Evolutionary conservation across 2,888 invertebrate species (phyloP).

Genomic region (Aporophyla nigra): DNA sequence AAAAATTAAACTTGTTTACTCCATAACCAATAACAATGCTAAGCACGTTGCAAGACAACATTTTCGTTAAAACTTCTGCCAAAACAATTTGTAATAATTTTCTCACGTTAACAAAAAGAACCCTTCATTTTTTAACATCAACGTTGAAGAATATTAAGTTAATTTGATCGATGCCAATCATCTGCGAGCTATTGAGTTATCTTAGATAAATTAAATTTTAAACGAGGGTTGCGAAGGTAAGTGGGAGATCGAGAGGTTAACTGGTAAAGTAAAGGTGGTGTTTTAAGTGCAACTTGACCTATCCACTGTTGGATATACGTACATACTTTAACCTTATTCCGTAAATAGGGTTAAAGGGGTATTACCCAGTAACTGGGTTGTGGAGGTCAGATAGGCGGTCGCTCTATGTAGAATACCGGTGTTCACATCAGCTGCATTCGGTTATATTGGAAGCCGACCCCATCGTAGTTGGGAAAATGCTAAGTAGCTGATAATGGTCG

Average conservation of each 20-base stretch:
- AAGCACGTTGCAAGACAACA: constrained; percentile 20
- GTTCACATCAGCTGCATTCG: no score
- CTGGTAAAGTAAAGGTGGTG: constrained; percentile 7
- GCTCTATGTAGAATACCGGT: no score
- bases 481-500: no score
- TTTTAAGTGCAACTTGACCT: constrained; percentile 13
- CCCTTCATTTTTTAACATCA: not conserved
- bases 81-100: constrained; percentile 23
- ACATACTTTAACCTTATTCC: not conserved
- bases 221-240: constrained; percentile 4
- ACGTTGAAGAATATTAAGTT: constrained; percentile 39
- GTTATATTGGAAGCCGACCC: no score
- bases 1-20: not conserved
- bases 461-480: no score
- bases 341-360: no score
- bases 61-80: not conserved
- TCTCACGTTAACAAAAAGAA: not conserved
- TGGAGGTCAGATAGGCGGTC: no score
- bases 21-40: not conserved
- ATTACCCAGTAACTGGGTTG: no score
- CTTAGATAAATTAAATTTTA: constrained; percentile 38
- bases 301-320: not conserved
- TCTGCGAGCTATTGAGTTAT: constrained; percentile 28
- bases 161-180: constrained; percentile 36
- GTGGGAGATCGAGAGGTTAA: constrained; percentile 1